phyloP scores from a whole-genome alignment of 2,113 vertebrate species.

The Butastur rufipennis region DNA sequence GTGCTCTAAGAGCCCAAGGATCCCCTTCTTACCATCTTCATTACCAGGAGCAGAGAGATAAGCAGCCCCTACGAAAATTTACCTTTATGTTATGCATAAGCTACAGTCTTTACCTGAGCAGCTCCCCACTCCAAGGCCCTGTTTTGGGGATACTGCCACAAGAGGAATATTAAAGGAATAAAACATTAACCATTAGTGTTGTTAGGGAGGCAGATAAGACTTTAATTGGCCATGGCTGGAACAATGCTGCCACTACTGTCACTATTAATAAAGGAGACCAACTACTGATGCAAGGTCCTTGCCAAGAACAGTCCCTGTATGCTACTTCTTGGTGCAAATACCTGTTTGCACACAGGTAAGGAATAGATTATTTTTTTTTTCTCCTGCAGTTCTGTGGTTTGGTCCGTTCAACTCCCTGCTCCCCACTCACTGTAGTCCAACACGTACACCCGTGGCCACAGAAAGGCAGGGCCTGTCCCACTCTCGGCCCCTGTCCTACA shows the following conservation, averaged over 20 bases:
- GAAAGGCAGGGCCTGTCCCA: background rate
- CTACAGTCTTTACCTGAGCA: background rate
- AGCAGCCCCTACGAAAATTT: background rate
- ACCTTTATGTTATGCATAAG: background rate
- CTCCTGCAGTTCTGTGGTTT: background rate
- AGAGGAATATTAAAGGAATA: background rate
- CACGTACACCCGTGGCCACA: fast-evolving
- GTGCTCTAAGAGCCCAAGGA: background rate
- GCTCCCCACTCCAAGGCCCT: background rate
- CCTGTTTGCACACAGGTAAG: background rate
- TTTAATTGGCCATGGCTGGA: fast-evolving
- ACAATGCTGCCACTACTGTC: background rate
- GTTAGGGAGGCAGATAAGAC: background rate
- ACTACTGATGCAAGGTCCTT: background rate
- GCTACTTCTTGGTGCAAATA: background rate
- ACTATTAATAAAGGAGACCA: background rate
- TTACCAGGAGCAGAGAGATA: background rate
- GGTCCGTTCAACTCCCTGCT: background rate
- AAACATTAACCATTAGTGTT: background rate
- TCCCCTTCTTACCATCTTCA: background rate
- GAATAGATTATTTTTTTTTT: background rate
- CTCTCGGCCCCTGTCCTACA: background rate
- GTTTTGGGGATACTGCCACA: background rate
- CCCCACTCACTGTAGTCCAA: background rate
- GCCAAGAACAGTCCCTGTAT: background rate